These are phyloP conservation scores for Ectobius pallidus DNA, from an alignment of 2,888 invertebrate genomes.

Conservation along the genomic window DNA sequence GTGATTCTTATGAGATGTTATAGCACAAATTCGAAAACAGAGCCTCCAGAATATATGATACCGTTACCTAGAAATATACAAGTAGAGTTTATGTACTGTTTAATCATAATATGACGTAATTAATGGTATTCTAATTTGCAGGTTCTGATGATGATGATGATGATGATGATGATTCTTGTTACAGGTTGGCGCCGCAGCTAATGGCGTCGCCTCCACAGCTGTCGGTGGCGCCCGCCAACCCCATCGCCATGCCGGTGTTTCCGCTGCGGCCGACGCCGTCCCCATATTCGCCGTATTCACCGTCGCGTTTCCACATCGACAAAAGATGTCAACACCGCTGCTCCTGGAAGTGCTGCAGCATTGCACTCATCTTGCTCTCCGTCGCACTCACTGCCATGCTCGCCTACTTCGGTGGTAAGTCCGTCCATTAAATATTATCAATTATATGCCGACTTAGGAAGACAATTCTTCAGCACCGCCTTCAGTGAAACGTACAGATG, in stretches of 20 bases:
- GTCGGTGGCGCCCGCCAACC: constrained; percentile 59
- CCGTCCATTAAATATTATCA: neutral
- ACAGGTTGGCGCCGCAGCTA: constrained; percentile 36
- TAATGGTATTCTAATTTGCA: too few relatives aligned
- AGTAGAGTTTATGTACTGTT: too few relatives aligned
- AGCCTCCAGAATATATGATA: too few relatives aligned
- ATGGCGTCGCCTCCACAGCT: constrained; percentile 49
- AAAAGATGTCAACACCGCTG: constrained; percentile 92
- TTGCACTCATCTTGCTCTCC: constrained; percentile 88
- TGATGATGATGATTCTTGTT: too few relatives aligned
- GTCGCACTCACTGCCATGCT: constrained; percentile 91
- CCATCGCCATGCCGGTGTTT: constrained; percentile 88
- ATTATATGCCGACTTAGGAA: too few relatives aligned
- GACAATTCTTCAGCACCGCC: too few relatives aligned
- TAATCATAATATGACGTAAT: too few relatives aligned
- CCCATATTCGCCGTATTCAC: constrained; percentile 83
- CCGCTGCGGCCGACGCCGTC: constrained; percentile 69
- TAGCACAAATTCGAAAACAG: too few relatives aligned
- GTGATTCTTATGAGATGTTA: too few relatives aligned
- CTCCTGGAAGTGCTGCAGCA: constrained; percentile 96
- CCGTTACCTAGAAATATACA: too few relatives aligned
- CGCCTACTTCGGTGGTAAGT: constrained; percentile 93
- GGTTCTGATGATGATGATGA: too few relatives aligned
- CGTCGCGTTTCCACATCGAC: constrained; percentile 93
- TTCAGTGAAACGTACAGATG: too few relatives aligned